Base-by-base conservation (phyloP, 2,888 invertebrate species). In the Caenorhabditis zanzibari region DNA sequence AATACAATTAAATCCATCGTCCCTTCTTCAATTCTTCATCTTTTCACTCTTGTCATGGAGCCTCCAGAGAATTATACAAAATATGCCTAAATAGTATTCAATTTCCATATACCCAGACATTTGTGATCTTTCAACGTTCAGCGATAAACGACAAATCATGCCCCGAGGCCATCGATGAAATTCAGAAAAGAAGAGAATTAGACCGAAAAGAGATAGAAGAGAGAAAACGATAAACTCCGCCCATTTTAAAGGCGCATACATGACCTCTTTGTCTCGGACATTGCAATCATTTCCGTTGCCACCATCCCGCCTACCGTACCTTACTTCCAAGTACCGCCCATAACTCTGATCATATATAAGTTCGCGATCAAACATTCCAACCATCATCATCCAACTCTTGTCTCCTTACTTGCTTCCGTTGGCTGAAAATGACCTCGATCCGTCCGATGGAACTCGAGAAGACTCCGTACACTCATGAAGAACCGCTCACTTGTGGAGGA, bases 401-500 rank as follows among this genome's bases (percentile, higher is more conserved):
- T 49, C 22, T 56, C 32, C 26, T 24, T 64, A 66, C 58, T 28
- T 38, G n/a, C 56, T 24, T 16, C n/a, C 16, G 38, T 63, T 72
- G 44, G 24, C 73, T 63, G 52, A 75, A 66, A 73, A 66, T 59
- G 59, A 44, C 81, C 16, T 73, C 82, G n/a, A 66, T 83, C 52
- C 77, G 79, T 6, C 82, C 82, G 26, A 79, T 83, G 75, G 83
- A 83, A 74, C 63, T 83, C 32, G 75, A 83, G 32, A 80, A 81
- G 61, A 77, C 76, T 19, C 76, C 84, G 14, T 83, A 85, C 56
- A 79, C 80, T 9, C 73, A 66, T 4, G 80, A 80, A 47, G 83
- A 86, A 44, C 79, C 81, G 16, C 71, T 86, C 19, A 81, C 83
- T 49, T 80, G 82, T 32, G 81, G 81, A 19, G 85, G 72, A 64